These are phyloP conservation scores for Caenorhabditis virilis DNA, from an alignment of 2,888 invertebrate species.

Conservation along the genomic window DNA sequence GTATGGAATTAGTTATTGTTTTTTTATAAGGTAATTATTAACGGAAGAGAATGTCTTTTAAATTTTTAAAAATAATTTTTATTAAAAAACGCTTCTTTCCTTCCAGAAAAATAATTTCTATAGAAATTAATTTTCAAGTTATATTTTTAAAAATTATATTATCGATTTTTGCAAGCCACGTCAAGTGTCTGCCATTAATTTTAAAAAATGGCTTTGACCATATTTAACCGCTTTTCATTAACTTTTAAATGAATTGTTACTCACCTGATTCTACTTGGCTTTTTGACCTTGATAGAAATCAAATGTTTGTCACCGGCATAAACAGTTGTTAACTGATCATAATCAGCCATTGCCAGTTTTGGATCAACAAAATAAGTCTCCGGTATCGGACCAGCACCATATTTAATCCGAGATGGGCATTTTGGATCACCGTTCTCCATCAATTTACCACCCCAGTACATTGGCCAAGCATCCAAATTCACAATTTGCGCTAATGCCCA, in stretches of 20 bases:
- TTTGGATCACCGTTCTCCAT: slow-evolving; percentile 62
- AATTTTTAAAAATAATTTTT: too few relatives aligned
- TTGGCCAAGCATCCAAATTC: slow-evolving; percentile 65
- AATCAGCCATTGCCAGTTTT: slow-evolving; percentile 60
- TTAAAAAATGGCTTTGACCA: too few relatives aligned
- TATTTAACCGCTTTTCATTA: background rate
- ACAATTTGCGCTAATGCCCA: slow-evolving; percentile 62
- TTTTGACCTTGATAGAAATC: slow-evolving; percentile 63
- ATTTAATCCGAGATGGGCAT: slow-evolving; percentile 56
- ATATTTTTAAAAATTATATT: too few relatives aligned
- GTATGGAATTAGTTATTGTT: too few relatives aligned
- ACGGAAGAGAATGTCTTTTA: too few relatives aligned
- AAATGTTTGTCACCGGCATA: slow-evolving; percentile 68
- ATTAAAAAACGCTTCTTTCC: too few relatives aligned
- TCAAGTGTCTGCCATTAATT: too few relatives aligned
- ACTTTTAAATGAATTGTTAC: background rate
- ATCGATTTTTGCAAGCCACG: too few relatives aligned
- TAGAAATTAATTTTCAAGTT: too few relatives aligned
- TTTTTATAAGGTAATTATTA: too few relatives aligned
- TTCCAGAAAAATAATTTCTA: too few relatives aligned
- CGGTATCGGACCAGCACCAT: slow-evolving; percentile 66
- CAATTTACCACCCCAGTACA: slow-evolving; percentile 65
- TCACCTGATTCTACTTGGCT: slow-evolving; percentile 55
- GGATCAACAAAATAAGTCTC: slow-evolving; percentile 64
- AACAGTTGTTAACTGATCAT: slow-evolving; percentile 66